These are phyloP conservation scores for Poicephalus meyeri DNA, from an alignment of 2,113 vertebrate genomes.

Conservation along the genomic window DNA sequence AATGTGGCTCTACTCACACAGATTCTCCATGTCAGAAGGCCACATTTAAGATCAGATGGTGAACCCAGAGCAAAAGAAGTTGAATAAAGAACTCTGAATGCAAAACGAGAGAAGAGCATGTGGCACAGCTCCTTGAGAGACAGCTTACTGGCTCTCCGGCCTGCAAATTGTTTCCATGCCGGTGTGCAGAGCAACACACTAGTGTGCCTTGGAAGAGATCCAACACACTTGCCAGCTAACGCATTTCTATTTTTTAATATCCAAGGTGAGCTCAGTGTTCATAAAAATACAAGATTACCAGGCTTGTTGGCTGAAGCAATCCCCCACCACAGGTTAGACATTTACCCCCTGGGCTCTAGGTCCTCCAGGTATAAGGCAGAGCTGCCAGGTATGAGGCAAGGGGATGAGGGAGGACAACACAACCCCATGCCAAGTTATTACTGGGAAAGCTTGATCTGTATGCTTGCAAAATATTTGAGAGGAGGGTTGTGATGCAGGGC, in stretches of 20 bases:
- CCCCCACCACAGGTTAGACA: not conserved
- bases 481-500: not conserved
- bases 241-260: conserved; percentile 7
- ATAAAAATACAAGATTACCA: not conserved
- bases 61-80: conserved; percentile 8
- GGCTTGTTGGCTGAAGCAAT: not conserved
- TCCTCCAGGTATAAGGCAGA: not conserved
- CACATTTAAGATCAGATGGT: not conserved
- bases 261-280: conserved; percentile 13
- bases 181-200: not conserved
- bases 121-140: not conserved
- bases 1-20: conserved; percentile 23
- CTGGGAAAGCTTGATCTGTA: not conserved
- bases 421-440: fast-evolving
- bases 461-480: not conserved
- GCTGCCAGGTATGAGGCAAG: not conserved
- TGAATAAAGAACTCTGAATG: not conserved
- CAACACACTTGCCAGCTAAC: not conserved
- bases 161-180: conserved; percentile 27
- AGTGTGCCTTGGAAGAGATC: conserved; percentile 14
- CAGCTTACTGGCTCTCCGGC: not conserved
- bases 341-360: not conserved
- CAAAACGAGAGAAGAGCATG: not conserved
- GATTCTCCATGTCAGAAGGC: conserved; percentile 31
- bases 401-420: not conserved